Evolutionary conservation across 2,888 invertebrate genomes (phyloP).

Genomic region (Tipula unca): DNA sequence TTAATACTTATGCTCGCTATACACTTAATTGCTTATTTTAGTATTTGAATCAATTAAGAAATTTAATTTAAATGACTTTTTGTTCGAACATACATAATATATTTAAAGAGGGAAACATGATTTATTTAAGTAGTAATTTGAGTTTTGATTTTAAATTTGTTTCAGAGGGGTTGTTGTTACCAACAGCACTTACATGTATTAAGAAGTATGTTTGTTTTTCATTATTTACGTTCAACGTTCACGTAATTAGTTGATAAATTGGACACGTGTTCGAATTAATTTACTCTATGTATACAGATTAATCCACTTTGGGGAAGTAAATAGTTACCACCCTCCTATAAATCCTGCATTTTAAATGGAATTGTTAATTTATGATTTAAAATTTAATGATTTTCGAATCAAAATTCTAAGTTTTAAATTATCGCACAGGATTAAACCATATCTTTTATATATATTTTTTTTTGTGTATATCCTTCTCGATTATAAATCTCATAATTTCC

Average conservation of each 20-base stretch:
- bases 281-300: background rate
- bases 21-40: conserved; percentile 8
- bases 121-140: background rate
- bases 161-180: background rate
- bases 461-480: background rate
- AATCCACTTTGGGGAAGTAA: background rate
- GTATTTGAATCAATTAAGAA: background rate
- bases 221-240: background rate
- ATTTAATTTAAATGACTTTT: background rate
- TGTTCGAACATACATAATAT: background rate
- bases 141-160: background rate
- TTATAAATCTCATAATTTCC: background rate
- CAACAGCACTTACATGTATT: background rate
- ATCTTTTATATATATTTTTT: background rate
- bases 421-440: background rate
- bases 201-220: background rate
- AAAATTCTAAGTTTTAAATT: no score
- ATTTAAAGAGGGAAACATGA: background rate
- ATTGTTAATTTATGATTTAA: no score
- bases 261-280: background rate
- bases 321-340: no score
- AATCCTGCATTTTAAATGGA: no score
- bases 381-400: no score
- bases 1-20: background rate
- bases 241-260: background rate